Evolutionary conservation across 2,888 invertebrate genomes (phyloP), one percentile per base, ranked within the genome.

Genomic region (Macrostomum cliftonense): DNA sequence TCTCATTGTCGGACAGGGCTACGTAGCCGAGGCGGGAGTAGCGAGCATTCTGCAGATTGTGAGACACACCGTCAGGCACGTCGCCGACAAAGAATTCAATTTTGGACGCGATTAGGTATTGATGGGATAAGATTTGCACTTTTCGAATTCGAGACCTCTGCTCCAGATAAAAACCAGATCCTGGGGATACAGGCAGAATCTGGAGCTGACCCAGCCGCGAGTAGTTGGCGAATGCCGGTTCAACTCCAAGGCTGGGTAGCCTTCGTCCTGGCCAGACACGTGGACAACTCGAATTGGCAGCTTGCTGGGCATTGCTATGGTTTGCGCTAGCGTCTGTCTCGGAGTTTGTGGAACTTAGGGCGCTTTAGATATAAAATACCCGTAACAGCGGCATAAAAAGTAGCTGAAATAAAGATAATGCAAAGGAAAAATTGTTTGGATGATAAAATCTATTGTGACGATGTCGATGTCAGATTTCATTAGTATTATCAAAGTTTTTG

Each of bases 101-200:
- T 64, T 78, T 79, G 61, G 79, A 79, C 43, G 81, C 81, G 67
- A 91, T 88, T 43, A 87, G 77, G 73, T 79, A 85, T 70, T 89
- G 88, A 71, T 91, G 91, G n/a, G 84, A 83, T 51, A 91, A 72
- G 43, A 91, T 77, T 73, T 91, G 89, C 57, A 91, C 81, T 67
- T 85, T 83, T 65, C 81, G 80, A 43, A 91, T 76, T 61, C 78
- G 77, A 53, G 81, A 79, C 55, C 79, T 75, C 47, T 77, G 74
- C 45, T 79, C 78, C 54, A 91, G 77, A 55, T 84, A 79, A 44
- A 91, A 21, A 89, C 78, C 43, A 91, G 77, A 71, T 89, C 87
- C 74, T 89, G 88, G 1, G 89, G 87, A 59, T 78, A 80, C 12
- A 77, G 64, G 57, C 83, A 76, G 66, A 75, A 74, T 64, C 77